A percentile compares a stretch with the other conserved stretches of the same genome.
These are phyloP conservation scores for Nephila pilipes DNA, from an alignment of 1,140 invertebrate genomes.

Conservation along the genomic window DNA sequence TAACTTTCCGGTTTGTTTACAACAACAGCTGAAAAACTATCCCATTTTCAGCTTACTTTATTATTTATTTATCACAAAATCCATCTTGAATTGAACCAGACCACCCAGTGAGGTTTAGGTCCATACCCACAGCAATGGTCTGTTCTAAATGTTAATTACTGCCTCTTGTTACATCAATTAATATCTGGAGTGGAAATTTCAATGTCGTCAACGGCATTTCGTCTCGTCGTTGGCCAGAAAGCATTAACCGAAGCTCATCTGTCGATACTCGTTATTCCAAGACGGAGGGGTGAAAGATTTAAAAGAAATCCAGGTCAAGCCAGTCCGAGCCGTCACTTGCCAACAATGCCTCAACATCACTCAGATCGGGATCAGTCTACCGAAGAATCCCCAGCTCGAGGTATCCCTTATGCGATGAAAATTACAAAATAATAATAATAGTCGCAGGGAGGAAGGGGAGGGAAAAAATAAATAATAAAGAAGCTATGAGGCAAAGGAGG, in stretches of 20 bases:
- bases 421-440: constrained; percentile 59
- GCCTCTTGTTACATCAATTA: constrained; percentile 50
- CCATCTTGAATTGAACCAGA: neutral
- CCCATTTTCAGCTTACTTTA: too few relatives aligned
- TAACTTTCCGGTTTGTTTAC: too few relatives aligned
- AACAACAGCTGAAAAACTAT: too few relatives aligned
- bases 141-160: neutral
- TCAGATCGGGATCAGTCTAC: constrained; percentile 43
- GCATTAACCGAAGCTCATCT: neutral
- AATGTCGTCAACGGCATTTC: neutral
- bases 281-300: neutral
- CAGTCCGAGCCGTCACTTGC: constrained; percentile 33
- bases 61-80: too few relatives aligned
- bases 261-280: neutral
- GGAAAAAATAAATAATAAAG: constrained; percentile 15
- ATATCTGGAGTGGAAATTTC: constrained; percentile 47
- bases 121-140: neutral
- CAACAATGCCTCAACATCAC: constrained; percentile 27
- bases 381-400: neutral
- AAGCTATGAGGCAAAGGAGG: neutral
- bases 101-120: neutral
- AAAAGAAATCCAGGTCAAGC: constrained; percentile 27
- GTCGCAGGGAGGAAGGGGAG: neutral
- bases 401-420: neutral
- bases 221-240: neutral